A percentile compares a stretch with the other conserved stretches of the same genome.
Conservation (phyloP, 2,888 invertebrate genomes). For the Agrilus biguttatus region DNA sequence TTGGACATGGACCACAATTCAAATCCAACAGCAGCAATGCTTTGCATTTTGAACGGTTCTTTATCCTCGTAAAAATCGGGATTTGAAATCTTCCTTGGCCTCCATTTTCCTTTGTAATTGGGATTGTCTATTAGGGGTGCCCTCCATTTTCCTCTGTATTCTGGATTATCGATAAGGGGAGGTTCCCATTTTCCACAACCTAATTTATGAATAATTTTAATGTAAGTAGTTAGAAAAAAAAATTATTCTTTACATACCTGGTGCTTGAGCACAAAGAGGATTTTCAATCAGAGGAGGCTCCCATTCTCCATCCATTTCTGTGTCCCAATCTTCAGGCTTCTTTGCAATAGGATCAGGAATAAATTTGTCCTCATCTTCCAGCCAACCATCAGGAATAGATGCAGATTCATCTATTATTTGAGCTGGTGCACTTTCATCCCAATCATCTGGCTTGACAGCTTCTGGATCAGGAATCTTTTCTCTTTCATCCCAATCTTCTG, state of each 20-base stretch:
- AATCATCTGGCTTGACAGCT: constrained; percentile 85
- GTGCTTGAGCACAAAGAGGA: constrained; percentile 56
- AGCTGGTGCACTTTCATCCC: constrained; percentile 90
- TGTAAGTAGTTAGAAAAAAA: no score
- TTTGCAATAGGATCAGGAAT: constrained; percentile 73
- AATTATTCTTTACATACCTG: constrained; percentile 2
- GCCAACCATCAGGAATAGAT: constrained; percentile 78
- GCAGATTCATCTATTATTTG: constrained; percentile 78
- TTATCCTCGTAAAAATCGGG: constrained; percentile 87
- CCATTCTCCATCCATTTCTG: constrained; percentile 98
- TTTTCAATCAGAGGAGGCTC: constrained; percentile 88
- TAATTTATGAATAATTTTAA: constrained; percentile 33
- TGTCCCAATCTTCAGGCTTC: constrained; percentile 93
- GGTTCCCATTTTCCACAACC: constrained; percentile 90
- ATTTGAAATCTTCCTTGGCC: constrained; percentile 72
- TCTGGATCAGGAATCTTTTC: constrained; percentile 75
- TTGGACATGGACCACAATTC: constrained; percentile 99
- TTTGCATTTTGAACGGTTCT: constrained; percentile 76
- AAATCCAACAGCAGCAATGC: constrained; percentile 87
- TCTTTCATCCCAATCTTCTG: constrained; percentile 93
- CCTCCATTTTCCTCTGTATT: constrained; percentile 88
- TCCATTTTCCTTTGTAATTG: constrained; percentile 92
- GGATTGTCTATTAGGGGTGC: constrained; percentile 84
- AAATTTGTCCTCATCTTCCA: constrained; percentile 79
- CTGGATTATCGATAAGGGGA: constrained; percentile 75